phyloP scores from a whole-genome alignment of 2,113 vertebrate species.

The Corythoichthys haematopterus region DNA sequence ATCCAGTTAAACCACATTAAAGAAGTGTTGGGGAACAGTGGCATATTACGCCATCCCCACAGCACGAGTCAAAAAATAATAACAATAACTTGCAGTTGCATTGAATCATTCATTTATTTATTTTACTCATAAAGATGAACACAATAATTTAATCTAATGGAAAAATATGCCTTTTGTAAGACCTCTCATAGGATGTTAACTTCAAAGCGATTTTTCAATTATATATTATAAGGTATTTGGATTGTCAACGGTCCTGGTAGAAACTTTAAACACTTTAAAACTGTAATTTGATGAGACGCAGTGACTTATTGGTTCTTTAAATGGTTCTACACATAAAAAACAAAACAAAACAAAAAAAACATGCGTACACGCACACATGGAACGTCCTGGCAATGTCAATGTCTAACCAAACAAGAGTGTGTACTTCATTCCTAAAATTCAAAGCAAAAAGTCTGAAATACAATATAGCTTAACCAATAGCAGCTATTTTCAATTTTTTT shows the following conservation, averaged over 20 bases:
- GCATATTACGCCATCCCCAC: conserved; percentile 25
- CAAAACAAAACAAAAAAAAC: too few species aligned
- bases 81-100: conserved; percentile 32
- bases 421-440: neutral
- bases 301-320: neutral
- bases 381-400: neutral
- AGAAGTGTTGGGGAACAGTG: conserved; percentile 47
- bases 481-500: neutral
- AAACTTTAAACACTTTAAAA: neutral
- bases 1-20: conserved; percentile 69
- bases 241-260: neutral
- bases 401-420: neutral
- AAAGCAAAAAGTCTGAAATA: neutral
- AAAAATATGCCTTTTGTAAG: neutral
- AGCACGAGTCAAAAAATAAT: conserved; percentile 4
- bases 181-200: too few species aligned
- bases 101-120: conserved; percentile 18
- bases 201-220: too few species aligned
- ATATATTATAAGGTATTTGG: neutral
- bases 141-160: neutral
- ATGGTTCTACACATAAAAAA: too few species aligned
- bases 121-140: neutral
- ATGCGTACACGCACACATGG: too few species aligned
- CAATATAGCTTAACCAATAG: neutral
- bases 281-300: neutral